Evolutionary conservation across 1,140 invertebrate species (phyloP).

Genomic region (Trachymyrmex septentrionalis): DNA sequence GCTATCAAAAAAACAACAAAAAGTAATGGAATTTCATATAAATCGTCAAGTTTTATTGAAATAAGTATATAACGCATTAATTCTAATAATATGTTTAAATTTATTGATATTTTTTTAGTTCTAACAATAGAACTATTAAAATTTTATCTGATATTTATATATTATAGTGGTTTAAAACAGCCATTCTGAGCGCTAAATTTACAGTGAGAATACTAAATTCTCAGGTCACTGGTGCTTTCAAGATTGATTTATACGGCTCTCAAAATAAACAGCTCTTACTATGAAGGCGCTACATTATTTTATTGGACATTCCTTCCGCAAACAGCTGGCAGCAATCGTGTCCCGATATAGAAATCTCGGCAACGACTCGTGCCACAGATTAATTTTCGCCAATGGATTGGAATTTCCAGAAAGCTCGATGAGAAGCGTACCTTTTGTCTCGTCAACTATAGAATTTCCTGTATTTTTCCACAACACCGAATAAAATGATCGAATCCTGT

Average conservation of each 20-base stretch:
- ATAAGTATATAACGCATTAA: not conserved
- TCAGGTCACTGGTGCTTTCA: not conserved
- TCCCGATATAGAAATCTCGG: not conserved
- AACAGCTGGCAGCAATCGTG: conserved; percentile 25
- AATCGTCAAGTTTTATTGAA: not conserved
- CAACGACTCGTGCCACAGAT: conserved; percentile 24
- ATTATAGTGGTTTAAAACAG: not conserved
- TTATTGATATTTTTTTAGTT: not conserved
- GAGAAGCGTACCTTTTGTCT: conserved; percentile 42
- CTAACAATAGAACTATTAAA: conserved; percentile 4
- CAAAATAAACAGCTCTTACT: conserved; percentile 3
- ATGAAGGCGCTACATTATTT: conserved; percentile 34
- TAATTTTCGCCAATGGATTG: conserved; percentile 38
- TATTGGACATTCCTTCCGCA: conserved; percentile 8
- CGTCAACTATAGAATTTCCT: not conserved
- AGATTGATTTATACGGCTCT: conserved; percentile 5
- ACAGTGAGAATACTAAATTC: not conserved
- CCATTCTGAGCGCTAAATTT: not conserved
- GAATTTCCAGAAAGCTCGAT: not conserved
- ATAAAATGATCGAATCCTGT: conserved; percentile 28
- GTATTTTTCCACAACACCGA: conserved; percentile 42
- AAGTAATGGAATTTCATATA: not conserved
- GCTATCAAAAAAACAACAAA: not conserved
- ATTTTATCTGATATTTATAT: conserved; percentile 20
- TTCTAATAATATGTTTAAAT: conserved; percentile 32